Percentiles rank a stretch among this genome's conserved stretches.
Evolutionary conservation across 2,113 vertebrate genomes (phyloP).

Genomic region (Gopherus evgoodei): DNA sequence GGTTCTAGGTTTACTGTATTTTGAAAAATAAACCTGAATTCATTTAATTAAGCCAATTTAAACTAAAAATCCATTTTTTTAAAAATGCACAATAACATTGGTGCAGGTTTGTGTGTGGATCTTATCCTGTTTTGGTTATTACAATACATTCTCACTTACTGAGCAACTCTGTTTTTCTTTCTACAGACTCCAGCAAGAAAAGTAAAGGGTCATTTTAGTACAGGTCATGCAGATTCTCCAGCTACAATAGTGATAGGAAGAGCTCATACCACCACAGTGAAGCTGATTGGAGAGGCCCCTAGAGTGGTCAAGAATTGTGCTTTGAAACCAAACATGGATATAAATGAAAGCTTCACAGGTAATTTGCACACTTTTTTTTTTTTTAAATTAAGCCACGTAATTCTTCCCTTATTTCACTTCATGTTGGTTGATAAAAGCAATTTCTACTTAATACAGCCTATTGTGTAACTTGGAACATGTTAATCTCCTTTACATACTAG

Average conservation of each 20-base stretch:
- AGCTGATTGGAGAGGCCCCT: slow-evolving; percentile 75
- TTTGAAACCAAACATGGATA: slow-evolving; percentile 76
- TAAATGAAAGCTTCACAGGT: slow-evolving; percentile 89
- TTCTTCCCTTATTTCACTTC: neutral
- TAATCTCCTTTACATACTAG: neutral
- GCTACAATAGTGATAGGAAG: slow-evolving; percentile 82
- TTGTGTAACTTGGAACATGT: neutral
- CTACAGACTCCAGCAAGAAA: slow-evolving; percentile 82
- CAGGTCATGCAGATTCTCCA: slow-evolving; percentile 91
- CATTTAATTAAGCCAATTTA: neutral
- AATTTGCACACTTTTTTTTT: neutral
- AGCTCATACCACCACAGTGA: slow-evolving; percentile 75
- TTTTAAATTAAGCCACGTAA: neutral
- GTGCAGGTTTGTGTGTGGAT: neutral
- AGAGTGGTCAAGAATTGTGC: slow-evolving; percentile 78
- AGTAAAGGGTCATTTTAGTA: slow-evolving; percentile 75
- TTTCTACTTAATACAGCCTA: neutral
- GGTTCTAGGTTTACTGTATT: neutral
- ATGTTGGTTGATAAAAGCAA: neutral
- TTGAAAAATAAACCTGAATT: neutral
- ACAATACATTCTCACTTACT: neutral
- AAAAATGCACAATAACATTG: neutral
- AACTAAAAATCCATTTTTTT: neutral
- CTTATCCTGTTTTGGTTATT: neutral
- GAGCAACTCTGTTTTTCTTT: neutral